Evolutionary conservation across 2,113 vertebrate genomes (phyloP), one percentile per base, ranked within the genome.

Genomic region (Speoplatyrhinus poulsoni): DNA sequence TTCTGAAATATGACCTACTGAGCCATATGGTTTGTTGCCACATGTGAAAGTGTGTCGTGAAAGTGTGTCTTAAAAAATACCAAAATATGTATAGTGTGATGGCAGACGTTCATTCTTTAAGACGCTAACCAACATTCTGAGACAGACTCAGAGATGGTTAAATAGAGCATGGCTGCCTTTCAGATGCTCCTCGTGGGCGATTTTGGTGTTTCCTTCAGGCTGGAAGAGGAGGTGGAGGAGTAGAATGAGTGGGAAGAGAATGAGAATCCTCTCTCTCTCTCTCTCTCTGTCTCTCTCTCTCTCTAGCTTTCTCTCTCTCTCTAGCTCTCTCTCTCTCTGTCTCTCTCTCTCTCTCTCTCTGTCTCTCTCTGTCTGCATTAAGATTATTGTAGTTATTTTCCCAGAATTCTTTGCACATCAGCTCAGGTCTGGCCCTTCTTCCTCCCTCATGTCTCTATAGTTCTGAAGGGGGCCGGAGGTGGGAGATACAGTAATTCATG

Each of bases 311-410:
- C 36, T n/a, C 19, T 19, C 19, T 19, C 19, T 19, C 19, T 19
- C 19, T 19, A 19, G 19, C 19, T 19, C 19, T 62, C 60, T 62
- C 9, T 12, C 8, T 46, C 41, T 62, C 1, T 48, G 15, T 4
- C 36, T n/a, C 15, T 5, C 10, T 7, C 13, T 36, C 10, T 32
- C 33, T 32, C 26, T 32, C 62, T 50, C 19, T 36, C 26, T 26
- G 26, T 3, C 48, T 36, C 48, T 53, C 36, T 70, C 57, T 73
- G 57, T 69, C 53, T 60, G 58, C 47, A 12, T 58, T 7, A 69
- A 32, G 72, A 69, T 68, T 66, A 32, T 82, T 74, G 70, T 64
- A 60, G 74, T 73, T 76, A 73, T 76, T 82, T 78, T 68, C 79
- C 75, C 60, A 62, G 61, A 65, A 53, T 53, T 41, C 36, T 41